Conservation (phyloP, 2,888 invertebrate genomes). For the Hofmannophila pseudospretella region DNA sequence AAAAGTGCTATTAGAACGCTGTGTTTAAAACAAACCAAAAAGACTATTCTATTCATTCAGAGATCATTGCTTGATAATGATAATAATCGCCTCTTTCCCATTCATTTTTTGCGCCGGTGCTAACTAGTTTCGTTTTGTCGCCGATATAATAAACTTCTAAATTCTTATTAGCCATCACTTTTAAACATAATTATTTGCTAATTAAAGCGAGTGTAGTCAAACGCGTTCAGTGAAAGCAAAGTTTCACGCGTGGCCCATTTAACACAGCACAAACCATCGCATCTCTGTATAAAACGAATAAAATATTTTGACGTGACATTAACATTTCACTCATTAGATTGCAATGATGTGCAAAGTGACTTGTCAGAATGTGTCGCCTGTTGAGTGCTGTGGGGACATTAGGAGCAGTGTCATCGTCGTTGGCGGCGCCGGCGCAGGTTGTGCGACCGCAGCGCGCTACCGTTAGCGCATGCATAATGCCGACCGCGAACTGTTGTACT, state of each 20-base stretch:
- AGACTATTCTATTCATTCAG: background rate
- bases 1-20: too few relatives aligned
- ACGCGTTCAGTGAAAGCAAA: slow-evolving; percentile 63
- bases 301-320: slow-evolving; percentile 36
- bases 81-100: background rate
- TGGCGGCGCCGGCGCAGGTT: slow-evolving; percentile 2
- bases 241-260: slow-evolving; percentile 58
- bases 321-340: slow-evolving; percentile 32
- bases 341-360: background rate
- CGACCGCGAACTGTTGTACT: slow-evolving; percentile 55
- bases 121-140: slow-evolving; percentile 15
- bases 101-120: slow-evolving; percentile 1
- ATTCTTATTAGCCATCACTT: slow-evolving; percentile 26
- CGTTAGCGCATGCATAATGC: slow-evolving; percentile 63
- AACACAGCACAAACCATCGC: slow-evolving; percentile 20
- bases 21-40: too few relatives aligned
- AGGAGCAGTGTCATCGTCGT: background rate
- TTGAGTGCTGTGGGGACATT: slow-evolving; percentile 2
- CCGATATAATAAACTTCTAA: slow-evolving; percentile 14
- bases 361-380: background rate
- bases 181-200: slow-evolving; percentile 50
- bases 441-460: slow-evolving; percentile 35
- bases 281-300: slow-evolving; percentile 3
- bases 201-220: slow-evolving; percentile 51
- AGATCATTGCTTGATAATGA: background rate